A percentile compares a stretch with the other conserved stretches of the same genome.
Conservation (phyloP, 1,140 invertebrate genomes). For the Megalopta genalis region DNA sequence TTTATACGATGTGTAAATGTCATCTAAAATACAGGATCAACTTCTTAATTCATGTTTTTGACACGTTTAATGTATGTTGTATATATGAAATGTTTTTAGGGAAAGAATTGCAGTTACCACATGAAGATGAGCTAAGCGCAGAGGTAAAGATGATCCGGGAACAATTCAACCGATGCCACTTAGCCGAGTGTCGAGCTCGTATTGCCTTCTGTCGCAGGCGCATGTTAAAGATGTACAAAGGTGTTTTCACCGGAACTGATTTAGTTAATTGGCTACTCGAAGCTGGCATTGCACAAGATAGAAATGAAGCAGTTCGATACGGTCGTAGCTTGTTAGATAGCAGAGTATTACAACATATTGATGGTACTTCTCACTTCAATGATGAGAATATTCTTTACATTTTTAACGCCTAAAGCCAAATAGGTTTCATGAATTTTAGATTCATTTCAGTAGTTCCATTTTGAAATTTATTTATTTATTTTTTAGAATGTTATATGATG, state of each 20-base stretch:
- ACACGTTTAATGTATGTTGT: neutral
- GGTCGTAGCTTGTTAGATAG: conserved; percentile 91
- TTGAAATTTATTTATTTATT: conserved; percentile 3
- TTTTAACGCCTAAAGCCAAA: conserved; percentile 76
- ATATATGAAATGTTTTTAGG: conserved; percentile 47
- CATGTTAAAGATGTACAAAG: conserved; percentile 86
- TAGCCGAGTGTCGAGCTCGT: conserved; percentile 88
- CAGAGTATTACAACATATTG: conserved; percentile 90
- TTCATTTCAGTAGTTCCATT: conserved; percentile 24
- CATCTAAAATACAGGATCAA: too few species aligned
- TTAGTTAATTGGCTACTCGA: conserved; percentile 93
- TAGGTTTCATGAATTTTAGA: neutral
- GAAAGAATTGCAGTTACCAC: conserved; percentile 81
- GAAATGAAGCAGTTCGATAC: conserved; percentile 89
- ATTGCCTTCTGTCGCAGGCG: conserved; percentile 86
- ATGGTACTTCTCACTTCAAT: conserved; percentile 90
- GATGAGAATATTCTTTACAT: conserved; percentile 86
- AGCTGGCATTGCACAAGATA: conserved; percentile 87
- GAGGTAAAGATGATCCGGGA: conserved; percentile 92
- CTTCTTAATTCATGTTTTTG: neutral
- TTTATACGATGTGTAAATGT: neutral
- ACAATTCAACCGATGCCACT: conserved; percentile 92
- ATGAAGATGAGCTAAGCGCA: conserved; percentile 86
- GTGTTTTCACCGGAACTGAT: conserved; percentile 90
- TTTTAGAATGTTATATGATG: neutral